Evolutionary conservation across 2,797 vertebrate species (phyloP).

Genomic region (Enteromius paludinosus): DNA sequence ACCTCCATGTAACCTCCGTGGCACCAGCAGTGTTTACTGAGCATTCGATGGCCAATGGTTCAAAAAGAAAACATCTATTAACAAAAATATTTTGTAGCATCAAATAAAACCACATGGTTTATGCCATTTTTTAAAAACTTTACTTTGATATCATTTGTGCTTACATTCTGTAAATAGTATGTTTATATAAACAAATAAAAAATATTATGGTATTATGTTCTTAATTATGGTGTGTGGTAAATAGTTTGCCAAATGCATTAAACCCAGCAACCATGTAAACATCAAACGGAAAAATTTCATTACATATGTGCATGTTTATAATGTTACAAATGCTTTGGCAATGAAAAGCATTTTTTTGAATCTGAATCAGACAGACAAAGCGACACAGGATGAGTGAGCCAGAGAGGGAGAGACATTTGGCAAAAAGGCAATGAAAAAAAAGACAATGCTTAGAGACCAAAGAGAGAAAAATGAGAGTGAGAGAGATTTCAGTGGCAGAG

Average conservation of each 20-base stretch:
- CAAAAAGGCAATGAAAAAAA: not conserved
- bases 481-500: slow-evolving; percentile 28
- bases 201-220: not conserved
- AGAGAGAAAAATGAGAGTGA: slow-evolving; percentile 17
- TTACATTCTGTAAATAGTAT: not conserved
- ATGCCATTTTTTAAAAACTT: not conserved
- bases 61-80: not conserved
- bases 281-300: not conserved
- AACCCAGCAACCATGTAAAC: not conserved
- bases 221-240: not conserved
- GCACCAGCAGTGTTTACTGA: not conserved
- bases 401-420: slow-evolving; percentile 35
- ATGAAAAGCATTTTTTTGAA: slow-evolving; percentile 26
- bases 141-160: not conserved
- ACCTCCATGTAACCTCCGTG: not conserved
- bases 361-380: slow-evolving; percentile 39
- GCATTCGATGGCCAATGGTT: not conserved
- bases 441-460: slow-evolving; percentile 1
- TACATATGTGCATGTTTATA: not conserved
- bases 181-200: not conserved
- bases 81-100: too few species aligned
- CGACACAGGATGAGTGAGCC: slow-evolving; percentile 27
- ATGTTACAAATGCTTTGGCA: slow-evolving; percentile 19
- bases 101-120: not conserved
- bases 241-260: not conserved